A percentile compares a stretch with the other conserved stretches of the same genome.
Conservation (phyloP, 2,113 vertebrate genomes). For the Brachirus orientalis region DNA sequence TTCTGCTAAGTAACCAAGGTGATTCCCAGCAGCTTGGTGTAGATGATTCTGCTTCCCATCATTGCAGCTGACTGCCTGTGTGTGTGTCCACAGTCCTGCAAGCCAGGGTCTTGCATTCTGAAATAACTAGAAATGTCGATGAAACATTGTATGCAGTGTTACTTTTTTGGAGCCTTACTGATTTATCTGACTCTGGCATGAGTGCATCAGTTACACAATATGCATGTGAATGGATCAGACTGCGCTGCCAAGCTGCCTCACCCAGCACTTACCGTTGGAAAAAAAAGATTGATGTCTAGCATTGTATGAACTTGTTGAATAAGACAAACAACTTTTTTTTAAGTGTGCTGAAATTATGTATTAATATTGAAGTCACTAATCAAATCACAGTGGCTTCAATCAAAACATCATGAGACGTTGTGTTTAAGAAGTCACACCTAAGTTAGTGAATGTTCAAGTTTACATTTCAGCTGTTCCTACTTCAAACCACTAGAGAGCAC, state of each 20-base stretch:
- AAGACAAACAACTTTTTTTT: no score
- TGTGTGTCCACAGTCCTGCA: neutral
- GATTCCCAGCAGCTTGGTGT: conserved; percentile 37
- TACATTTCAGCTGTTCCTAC: conserved; percentile 53
- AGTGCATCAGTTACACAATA: conserved; percentile 26
- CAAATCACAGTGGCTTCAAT: conserved; percentile 8
- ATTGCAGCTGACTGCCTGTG: conserved; percentile 6
- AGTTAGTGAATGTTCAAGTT: neutral
- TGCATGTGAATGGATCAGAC: conserved; percentile 28
- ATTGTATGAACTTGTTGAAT: conserved; percentile 18
- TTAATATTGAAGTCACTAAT: conserved; percentile 24
- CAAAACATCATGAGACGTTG: neutral
- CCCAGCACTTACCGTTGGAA: conserved; percentile 16
- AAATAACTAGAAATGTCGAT: conserved; percentile 45
- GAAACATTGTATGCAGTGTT: conserved; percentile 23
- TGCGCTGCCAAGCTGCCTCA: conserved; percentile 40
- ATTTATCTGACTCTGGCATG: conserved; percentile 44
- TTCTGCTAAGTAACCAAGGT: conserved; percentile 23
- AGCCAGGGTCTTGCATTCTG: conserved; percentile 20
- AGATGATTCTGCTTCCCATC: conserved; percentile 56
- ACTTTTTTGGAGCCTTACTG: conserved; percentile 9
- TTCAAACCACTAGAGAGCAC: conserved; percentile 73
- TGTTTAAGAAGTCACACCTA: neutral
- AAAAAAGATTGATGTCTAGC: conserved; percentile 42
- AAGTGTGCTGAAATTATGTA: conserved; percentile 9